Evolutionary conservation across 2,888 invertebrate genomes (phyloP).

Genomic region (Lamproptera curius): DNA sequence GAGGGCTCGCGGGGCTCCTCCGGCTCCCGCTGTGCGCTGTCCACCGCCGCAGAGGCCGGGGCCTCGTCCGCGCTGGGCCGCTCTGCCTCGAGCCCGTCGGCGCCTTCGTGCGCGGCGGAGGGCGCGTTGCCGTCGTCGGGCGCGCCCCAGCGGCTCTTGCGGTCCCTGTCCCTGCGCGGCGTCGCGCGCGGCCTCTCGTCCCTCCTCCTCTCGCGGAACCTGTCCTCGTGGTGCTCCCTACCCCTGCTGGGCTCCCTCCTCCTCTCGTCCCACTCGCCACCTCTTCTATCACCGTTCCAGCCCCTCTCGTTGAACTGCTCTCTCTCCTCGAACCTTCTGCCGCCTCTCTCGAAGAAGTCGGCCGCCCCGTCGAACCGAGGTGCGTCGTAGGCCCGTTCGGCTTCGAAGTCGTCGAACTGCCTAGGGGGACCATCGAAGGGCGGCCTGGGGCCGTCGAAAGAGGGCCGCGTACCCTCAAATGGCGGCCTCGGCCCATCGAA

Average conservation of each 20-base stretch:
- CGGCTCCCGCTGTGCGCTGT: not conserved
- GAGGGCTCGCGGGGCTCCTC: too few species aligned
- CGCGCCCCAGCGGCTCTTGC: slow-evolving; percentile 68
- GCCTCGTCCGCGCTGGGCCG: not conserved
- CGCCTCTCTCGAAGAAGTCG: slow-evolving; percentile 62
- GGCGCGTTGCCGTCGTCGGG: slow-evolving; percentile 39
- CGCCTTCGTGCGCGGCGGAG: not conserved
- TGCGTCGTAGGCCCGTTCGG: too few species aligned
- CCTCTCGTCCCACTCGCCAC: slow-evolving; percentile 52
- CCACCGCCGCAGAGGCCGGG: not conserved
- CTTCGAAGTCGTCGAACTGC: too few species aligned
- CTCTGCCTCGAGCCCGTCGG: not conserved
- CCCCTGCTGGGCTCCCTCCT: slow-evolving; percentile 44
- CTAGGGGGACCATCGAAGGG: slow-evolving; percentile 47
- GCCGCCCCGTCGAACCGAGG: slow-evolving; percentile 63
- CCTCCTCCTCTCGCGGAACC: slow-evolving; percentile 41
- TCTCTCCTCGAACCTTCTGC: slow-evolving; percentile 44
- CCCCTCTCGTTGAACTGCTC: slow-evolving; percentile 56
- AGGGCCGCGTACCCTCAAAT: slow-evolving; percentile 30
- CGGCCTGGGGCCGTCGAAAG: slow-evolving; percentile 31
- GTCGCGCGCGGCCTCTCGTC: slow-evolving; percentile 37
- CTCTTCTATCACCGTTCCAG: slow-evolving; percentile 44
- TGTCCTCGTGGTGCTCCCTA: slow-evolving; percentile 44
- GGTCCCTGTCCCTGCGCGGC: slow-evolving; percentile 52
- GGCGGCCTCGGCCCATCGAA: slow-evolving; percentile 38